phyloP scores from a whole-genome alignment of 2,888 invertebrate genomes.

The Podabrus alpinus region DNA sequence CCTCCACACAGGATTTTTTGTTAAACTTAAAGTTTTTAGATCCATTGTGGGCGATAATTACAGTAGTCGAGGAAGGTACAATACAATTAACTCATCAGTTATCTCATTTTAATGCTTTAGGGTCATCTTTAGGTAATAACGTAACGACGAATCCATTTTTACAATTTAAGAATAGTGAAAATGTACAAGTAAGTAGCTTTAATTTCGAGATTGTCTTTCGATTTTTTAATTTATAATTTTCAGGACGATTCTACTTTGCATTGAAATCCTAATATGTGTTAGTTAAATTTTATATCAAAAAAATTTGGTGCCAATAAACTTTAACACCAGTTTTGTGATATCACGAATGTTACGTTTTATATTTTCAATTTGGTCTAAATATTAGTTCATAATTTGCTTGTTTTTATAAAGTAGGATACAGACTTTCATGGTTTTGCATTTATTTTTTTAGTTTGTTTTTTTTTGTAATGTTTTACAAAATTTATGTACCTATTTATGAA shows the following conservation, averaged over 20 bases:
- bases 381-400: not conserved
- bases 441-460: not conserved
- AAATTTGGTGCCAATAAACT: constrained; percentile 35
- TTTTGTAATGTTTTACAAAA: not conserved
- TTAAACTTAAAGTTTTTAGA: constrained; percentile 60
- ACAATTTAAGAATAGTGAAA: constrained; percentile 31
- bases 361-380: not conserved
- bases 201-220: too few species aligned
- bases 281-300: constrained; percentile 25
- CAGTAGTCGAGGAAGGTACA: constrained; percentile 80
- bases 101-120: constrained; percentile 62
- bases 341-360: constrained; percentile 9
- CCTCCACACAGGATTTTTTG: constrained; percentile 20
- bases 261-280: constrained; percentile 40
- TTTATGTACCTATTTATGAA: not conserved
- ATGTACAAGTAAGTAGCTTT: constrained; percentile 21
- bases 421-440: not conserved
- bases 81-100: constrained; percentile 81
- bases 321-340: constrained; percentile 31
- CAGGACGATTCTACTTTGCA: constrained; percentile 33
- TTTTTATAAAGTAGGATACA: not conserved
- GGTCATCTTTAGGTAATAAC: constrained; percentile 44
- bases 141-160: constrained; percentile 37
- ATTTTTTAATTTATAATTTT: not conserved
- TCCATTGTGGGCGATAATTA: constrained; percentile 79